These are phyloP conservation scores for Tinea semifulvella DNA, from an alignment of 2,888 invertebrate genomes.

Conservation along the genomic window DNA sequence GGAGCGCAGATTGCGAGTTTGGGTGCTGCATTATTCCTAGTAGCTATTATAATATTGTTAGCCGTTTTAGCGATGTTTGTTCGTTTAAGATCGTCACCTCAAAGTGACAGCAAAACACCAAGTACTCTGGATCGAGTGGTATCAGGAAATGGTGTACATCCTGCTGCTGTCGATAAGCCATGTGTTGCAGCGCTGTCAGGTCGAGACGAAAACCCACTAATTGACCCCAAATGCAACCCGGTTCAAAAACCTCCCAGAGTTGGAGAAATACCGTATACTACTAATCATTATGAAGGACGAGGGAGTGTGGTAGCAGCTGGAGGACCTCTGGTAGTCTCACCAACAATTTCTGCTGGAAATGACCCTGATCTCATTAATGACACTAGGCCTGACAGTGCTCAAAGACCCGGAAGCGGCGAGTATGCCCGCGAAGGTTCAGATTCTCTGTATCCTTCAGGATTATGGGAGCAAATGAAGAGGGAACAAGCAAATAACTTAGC, in stretches of 20 bases:
- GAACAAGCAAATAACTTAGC: slow-evolving; percentile 63
- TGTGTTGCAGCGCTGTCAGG: slow-evolving; percentile 68
- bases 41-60: slow-evolving; percentile 78
- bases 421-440: slow-evolving; percentile 79
- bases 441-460: slow-evolving; percentile 80
- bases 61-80: slow-evolving; percentile 77
- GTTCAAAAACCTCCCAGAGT: slow-evolving; percentile 76
- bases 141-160: slow-evolving; percentile 64
- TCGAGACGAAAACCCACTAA: slow-evolving; percentile 46
- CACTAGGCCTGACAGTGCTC: slow-evolving; percentile 71
- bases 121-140: slow-evolving; percentile 78
- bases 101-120: slow-evolving; percentile 79
- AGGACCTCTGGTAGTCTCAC: slow-evolving; percentile 76
- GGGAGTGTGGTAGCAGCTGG: slow-evolving; percentile 71
- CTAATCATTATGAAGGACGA: slow-evolving; percentile 74
- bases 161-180: slow-evolving; percentile 56
- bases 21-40: slow-evolving; percentile 81
- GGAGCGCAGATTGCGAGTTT: slow-evolving; percentile 87
- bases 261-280: slow-evolving; percentile 74
- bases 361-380: slow-evolving; percentile 89
- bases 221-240: slow-evolving; percentile 67
- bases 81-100: slow-evolving; percentile 76
- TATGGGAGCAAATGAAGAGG: slow-evolving; percentile 75
- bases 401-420: slow-evolving; percentile 76
- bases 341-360: slow-evolving; percentile 77